Base-by-base conservation (phyloP, 2,113 vertebrate species). In the Microtus montanus region DNA sequence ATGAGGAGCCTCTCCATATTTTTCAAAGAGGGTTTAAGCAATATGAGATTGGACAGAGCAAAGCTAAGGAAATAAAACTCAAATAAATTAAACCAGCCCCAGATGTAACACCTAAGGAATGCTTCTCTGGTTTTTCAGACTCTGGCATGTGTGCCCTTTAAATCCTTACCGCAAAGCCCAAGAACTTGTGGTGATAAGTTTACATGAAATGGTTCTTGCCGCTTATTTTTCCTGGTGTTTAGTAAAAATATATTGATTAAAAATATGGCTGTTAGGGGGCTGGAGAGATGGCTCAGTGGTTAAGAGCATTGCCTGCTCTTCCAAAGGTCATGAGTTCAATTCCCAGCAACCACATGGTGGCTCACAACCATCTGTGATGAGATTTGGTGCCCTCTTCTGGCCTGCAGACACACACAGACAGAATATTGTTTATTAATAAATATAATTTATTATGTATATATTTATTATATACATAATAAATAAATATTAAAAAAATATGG, bases 21-120 rank as follows among this genome's bases (percentile, higher is more conserved):
- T 78, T 78, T 49, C 90, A 90, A 92, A 90, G 85, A 87, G 77
- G 89, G 2, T 88, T 89, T 79, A 85, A 61, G 14, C 92, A 41
- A 84, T 73, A 68, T 87, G 80, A 63, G 64, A 19, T 58, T 91
- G 52, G 64, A 44, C 15, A 95, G 26, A 84, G 77, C 26, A 68
- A 12, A 26, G 11, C 54, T 91, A 68, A 86, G n/a, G 24, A 38
- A 94, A 90, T 79, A 49, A 90, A 90, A 68, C 77, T 66, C 64
- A 93, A 88, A 88, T 91, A 35, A 87, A 92, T 95, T 73, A 90
- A 94, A 61, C 71, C 11, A 66, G 91, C 80, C 15, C 5, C 15
- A 87, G 3, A 73, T 91, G 3, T 71, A 54, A 91, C 10, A 47
- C 4, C 20, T 78, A 78, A 91, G 64, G 89, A 93, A 77, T 70